Evolutionary conservation across 1,140 invertebrate genomes (phyloP).

Genomic region (Bombus polaris): DNA sequence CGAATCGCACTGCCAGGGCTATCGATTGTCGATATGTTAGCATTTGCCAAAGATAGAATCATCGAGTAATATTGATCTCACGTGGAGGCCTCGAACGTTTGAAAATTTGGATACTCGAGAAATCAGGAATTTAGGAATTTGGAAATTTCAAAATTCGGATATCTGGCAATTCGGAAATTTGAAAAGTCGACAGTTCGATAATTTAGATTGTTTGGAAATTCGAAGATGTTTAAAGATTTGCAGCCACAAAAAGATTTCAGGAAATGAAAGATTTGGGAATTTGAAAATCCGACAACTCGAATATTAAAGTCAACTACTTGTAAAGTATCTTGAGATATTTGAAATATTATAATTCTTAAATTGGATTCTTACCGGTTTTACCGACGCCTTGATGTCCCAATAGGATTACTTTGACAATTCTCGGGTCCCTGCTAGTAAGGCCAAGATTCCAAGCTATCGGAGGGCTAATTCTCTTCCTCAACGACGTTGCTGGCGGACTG

Average conservation of each 20-base stretch:
- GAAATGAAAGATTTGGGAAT: too few relatives aligned
- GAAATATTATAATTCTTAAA: not conserved
- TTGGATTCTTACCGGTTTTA: constrained; percentile 86
- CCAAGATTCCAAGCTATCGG: constrained; percentile 59
- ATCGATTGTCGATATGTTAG: constrained; percentile 20
- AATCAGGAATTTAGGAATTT: too few relatives aligned
- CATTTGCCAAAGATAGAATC: not conserved
- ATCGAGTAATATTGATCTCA: too few relatives aligned
- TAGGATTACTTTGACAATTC: constrained; percentile 87
- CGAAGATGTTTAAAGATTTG: too few relatives aligned
- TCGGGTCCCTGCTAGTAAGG: constrained; percentile 62
- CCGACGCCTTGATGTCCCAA: constrained; percentile 90
- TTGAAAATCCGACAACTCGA: not conserved
- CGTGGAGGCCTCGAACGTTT: too few relatives aligned
- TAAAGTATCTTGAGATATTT: not conserved
- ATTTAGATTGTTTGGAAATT: too few relatives aligned
- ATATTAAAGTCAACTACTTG: too few relatives aligned
- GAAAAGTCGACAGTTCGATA: too few relatives aligned
- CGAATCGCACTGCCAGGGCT: constrained; percentile 92
- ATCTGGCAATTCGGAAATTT: too few relatives aligned
- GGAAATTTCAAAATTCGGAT: too few relatives aligned
- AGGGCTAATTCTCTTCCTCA: constrained; percentile 59
- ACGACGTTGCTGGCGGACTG: constrained; percentile 47
- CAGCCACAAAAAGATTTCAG: accelerated
- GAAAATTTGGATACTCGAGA: not conserved